Percentiles rank a stretch among this genome's conserved stretches.
Conservation (phyloP, 2,113 vertebrate species). For the Sander vitreus region DNA sequence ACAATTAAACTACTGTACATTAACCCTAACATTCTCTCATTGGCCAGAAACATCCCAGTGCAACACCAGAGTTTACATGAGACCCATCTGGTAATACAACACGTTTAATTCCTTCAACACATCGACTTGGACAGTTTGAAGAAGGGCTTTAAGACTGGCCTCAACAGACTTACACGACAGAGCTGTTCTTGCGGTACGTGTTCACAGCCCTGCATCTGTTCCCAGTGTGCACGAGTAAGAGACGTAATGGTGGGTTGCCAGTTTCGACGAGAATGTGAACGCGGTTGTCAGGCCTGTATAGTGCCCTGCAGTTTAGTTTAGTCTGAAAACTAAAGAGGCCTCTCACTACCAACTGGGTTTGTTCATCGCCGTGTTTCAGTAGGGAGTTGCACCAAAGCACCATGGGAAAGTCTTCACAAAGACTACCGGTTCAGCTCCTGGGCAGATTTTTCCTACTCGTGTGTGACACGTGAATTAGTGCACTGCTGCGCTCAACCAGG, state of each 20-base stretch:
- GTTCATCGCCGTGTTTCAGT: slow-evolving; percentile 59
- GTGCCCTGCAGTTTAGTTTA: slow-evolving; percentile 33
- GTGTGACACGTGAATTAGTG: slow-evolving; percentile 31
- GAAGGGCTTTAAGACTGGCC: slow-evolving; percentile 50
- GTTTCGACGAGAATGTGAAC: slow-evolving; percentile 28
- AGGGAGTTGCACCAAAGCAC: slow-evolving; percentile 79
- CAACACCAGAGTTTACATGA: slow-evolving; percentile 47
- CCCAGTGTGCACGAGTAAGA: slow-evolving; percentile 19
- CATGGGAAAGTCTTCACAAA: slow-evolving; percentile 54
- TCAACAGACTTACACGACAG: slow-evolving; percentile 48
- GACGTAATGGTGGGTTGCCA: slow-evolving; percentile 32
- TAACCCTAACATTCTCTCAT: slow-evolving; percentile 71
- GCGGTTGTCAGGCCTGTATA: slow-evolving; percentile 26
- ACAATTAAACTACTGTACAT: slow-evolving; percentile 82
- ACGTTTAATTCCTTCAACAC: slow-evolving; percentile 55
- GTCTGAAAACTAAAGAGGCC: slow-evolving; percentile 29
- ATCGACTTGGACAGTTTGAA: slow-evolving; percentile 51
- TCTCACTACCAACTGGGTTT: slow-evolving; percentile 32
- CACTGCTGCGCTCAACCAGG: slow-evolving; percentile 58
- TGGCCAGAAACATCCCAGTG: slow-evolving; percentile 61
- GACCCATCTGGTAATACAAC: slow-evolving; percentile 64
- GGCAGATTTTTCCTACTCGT: slow-evolving; percentile 21
- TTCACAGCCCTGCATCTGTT: slow-evolving; percentile 42
- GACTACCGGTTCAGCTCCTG: slow-evolving; percentile 46
- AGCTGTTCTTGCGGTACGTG: slow-evolving; percentile 56